These are phyloP conservation scores for Tethya wilhelma DNA, from an alignment of 37 sponge, comb jelly and placozoan genomes.

Conservation along the genomic window DNA sequence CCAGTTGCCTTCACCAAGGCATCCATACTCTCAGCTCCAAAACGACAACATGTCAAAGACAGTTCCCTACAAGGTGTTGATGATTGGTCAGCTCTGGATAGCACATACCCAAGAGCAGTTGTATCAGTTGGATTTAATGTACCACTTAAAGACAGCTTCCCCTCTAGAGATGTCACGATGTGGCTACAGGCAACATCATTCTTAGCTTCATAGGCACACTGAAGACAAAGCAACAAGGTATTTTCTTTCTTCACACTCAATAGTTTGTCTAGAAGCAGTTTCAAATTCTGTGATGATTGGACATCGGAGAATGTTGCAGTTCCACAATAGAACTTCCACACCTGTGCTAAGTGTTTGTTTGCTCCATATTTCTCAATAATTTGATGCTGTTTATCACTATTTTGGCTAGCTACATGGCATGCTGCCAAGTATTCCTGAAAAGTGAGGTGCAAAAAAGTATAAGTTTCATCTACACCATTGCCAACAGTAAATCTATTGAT, in stretches of 20 bases:
- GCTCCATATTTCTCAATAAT: neutral
- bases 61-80: too few species aligned
- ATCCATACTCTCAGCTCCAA: too few species aligned
- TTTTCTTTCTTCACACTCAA: neutral
- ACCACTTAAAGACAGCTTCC: too few species aligned
- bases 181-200: neutral
- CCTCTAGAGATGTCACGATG: neutral
- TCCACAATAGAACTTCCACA: slow-evolving; percentile 44
- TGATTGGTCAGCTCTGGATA: too few species aligned
- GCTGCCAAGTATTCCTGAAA: slow-evolving; percentile 38
- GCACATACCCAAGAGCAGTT: too few species aligned
- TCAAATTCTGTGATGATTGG: too few species aligned
- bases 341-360: slow-evolving; percentile 1
- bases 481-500: neutral
- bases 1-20: too few species aligned
- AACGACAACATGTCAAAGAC: too few species aligned
- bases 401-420: neutral
- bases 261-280: too few species aligned
- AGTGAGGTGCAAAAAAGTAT: slow-evolving; percentile 31
- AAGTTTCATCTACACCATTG: neutral
- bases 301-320: too few species aligned
- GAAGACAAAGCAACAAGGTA: neutral
- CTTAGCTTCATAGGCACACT: slow-evolving; percentile 17
- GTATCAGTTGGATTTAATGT: too few species aligned
- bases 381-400: neutral